Evolutionary conservation across 2,888 invertebrate genomes (phyloP).

Genomic region (Arenicola marina): DNA sequence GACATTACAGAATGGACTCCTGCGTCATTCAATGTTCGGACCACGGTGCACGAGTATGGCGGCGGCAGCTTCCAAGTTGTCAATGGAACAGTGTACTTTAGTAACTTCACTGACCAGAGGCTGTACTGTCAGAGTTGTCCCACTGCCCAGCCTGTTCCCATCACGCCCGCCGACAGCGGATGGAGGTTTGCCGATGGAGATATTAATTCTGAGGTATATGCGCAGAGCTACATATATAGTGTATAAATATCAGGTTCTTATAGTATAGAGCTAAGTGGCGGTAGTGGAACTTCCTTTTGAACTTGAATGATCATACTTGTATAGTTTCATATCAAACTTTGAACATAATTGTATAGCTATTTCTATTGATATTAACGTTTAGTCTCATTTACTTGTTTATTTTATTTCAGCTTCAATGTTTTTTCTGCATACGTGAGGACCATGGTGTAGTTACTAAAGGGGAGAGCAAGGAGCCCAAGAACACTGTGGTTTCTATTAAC

Average conservation of each 20-base stretch:
- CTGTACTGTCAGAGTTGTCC: conserved; percentile 47
- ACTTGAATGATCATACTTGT: too few relatives aligned
- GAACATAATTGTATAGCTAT: too few relatives aligned
- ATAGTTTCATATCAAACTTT: too few relatives aligned
- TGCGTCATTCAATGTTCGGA: conserved; percentile 48
- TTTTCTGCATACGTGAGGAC: conserved; percentile 51
- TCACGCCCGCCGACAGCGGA: conserved; percentile 42
- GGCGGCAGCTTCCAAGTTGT: conserved; percentile 58
- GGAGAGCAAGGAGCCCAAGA: conserved; percentile 44
- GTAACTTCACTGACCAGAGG: conserved; percentile 52
- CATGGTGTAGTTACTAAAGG: conserved; percentile 40
- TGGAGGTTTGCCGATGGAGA: conserved; percentile 51
- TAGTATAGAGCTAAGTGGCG: neutral
- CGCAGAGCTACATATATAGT: neutral
- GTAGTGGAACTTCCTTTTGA: too few relatives aligned
- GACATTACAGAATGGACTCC: conserved; percentile 47
- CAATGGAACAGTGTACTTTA: conserved; percentile 50
- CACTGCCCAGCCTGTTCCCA: conserved; percentile 35
- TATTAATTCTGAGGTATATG: neutral
- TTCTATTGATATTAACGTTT: too few relatives aligned
- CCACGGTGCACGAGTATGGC: conserved; percentile 62
- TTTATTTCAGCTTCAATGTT: conserved; percentile 12
- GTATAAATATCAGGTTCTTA: neutral
- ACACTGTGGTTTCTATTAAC: conserved; percentile 45
- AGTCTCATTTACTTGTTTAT: too few relatives aligned